These are phyloP conservation scores for Trogon surrucura DNA, from an alignment of 2,113 vertebrate genomes.

Conservation along the genomic window DNA sequence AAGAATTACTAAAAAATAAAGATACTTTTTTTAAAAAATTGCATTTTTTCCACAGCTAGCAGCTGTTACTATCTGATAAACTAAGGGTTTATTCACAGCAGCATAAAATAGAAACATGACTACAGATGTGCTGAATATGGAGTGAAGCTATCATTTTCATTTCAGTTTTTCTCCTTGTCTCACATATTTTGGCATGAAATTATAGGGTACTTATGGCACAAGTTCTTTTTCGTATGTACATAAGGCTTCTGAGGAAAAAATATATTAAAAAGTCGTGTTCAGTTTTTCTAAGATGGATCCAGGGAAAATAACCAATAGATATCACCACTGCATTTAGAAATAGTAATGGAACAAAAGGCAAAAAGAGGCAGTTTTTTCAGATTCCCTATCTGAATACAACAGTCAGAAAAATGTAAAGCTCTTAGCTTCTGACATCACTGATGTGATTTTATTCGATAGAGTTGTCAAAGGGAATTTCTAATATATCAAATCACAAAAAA, in stretches of 20 bases:
- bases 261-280: not conserved
- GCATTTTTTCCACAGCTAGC: not conserved
- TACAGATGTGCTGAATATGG: not conserved
- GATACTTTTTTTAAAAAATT: not conserved
- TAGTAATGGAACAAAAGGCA: not conserved
- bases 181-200: not conserved
- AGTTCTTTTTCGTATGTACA: not conserved
- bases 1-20: not conserved
- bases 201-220: not conserved
- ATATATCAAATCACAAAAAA: not conserved
- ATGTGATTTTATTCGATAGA: not conserved
- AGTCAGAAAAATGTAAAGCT: not conserved
- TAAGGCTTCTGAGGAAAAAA: not conserved
- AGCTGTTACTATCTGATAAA: not conserved
- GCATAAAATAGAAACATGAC: not conserved
- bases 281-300: not conserved
- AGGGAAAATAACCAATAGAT: not conserved
- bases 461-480: slow-evolving; percentile 16
- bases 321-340: not conserved
- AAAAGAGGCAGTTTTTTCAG: not conserved
- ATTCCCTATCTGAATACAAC: not conserved
- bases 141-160: not conserved
- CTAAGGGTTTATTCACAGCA: not conserved
- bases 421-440: not conserved
- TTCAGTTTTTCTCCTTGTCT: not conserved